phyloP scores from a whole-genome alignment of 2,888 invertebrate genomes.

The Thymelicus sylvestris region DNA sequence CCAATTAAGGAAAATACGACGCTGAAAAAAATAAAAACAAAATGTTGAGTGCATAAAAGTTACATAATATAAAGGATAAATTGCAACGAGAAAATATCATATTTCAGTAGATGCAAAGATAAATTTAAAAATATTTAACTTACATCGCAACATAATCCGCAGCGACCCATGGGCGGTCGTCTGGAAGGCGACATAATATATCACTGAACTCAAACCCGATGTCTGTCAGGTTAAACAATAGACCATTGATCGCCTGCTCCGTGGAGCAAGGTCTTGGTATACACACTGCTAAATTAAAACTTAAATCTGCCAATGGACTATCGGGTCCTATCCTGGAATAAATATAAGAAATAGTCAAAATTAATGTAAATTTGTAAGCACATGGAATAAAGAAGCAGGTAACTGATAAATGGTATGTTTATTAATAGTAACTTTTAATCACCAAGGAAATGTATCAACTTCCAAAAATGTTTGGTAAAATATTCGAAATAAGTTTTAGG shows the following conservation, averaged over 20 bases:
- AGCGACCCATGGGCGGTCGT: constrained; percentile 60
- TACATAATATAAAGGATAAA: no score
- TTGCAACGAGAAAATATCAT: no score
- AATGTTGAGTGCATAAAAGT: no score
- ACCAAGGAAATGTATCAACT: no score
- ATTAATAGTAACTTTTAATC: no score
- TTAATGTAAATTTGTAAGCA: no score
- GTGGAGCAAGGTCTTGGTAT: constrained; percentile 60
- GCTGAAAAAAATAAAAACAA: constrained; percentile 39
- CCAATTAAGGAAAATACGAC: constrained; percentile 44
- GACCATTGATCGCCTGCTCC: constrained; percentile 49
- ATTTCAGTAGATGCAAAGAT: no score
- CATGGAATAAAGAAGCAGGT: no score
- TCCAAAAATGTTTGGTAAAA: no score
- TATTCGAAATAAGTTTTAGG: no score
- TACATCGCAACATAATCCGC: constrained; percentile 58
- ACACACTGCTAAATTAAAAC: constrained; percentile 54
- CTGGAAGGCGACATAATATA: constrained; percentile 56
- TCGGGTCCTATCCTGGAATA: constrained; percentile 44
- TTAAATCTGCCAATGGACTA: constrained; percentile 39
- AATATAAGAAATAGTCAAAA: no score
- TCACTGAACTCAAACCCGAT: constrained; percentile 52
- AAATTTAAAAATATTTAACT: constrained; percentile 39
- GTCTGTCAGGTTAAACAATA: constrained; percentile 48
- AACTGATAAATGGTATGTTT: no score